Evolutionary conservation across 2,113 vertebrate genomes (phyloP).

Genomic region (Acrocephalus arundinaceus): DNA sequence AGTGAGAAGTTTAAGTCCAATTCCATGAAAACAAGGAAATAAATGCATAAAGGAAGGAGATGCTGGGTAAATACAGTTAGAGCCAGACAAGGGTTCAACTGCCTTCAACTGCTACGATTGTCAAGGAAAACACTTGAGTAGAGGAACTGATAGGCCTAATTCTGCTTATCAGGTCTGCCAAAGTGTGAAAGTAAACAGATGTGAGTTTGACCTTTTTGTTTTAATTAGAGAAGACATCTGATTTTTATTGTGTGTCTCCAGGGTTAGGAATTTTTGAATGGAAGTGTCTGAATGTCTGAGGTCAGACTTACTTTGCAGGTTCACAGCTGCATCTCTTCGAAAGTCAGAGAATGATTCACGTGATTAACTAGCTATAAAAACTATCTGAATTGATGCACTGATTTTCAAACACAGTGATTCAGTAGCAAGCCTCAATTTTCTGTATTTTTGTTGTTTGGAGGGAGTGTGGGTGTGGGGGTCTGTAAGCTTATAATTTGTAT

Average conservation of each 20-base stretch:
- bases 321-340: neutral
- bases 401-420: neutral
- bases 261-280: neutral
- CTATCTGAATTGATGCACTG: neutral
- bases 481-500: neutral
- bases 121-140: neutral
- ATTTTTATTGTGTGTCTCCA: neutral
- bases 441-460: neutral
- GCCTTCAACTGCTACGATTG: neutral
- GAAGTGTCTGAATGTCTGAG: neutral
- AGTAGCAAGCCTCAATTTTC: neutral
- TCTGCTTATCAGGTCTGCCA: neutral
- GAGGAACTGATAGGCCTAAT: neutral
- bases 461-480: fast-evolving
- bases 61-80: neutral
- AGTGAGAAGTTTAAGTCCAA: neutral
- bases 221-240: neutral
- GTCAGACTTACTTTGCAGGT: neutral
- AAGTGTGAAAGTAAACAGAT: conserved; percentile 9
- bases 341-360: neutral
- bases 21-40: neutral
- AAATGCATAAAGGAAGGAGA: neutral
- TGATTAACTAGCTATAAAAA: neutral
- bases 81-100: neutral
- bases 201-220: conserved; percentile 20